Conservation (phyloP, 2,888 invertebrate genomes). For the Sphaeridia pumilis region DNA sequence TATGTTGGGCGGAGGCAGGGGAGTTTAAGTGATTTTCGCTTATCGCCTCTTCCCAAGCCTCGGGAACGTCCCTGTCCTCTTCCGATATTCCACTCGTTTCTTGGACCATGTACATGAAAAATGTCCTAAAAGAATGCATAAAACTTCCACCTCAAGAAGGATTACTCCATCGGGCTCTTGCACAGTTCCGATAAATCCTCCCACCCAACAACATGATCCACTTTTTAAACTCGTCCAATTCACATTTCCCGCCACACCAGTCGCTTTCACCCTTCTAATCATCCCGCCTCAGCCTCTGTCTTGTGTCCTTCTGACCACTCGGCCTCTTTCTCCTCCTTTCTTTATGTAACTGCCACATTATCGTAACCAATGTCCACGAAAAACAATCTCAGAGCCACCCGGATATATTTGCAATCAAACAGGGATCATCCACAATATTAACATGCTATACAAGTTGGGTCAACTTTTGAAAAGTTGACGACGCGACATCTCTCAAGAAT, state of each 20-base stretch:
- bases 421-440: too few relatives aligned
- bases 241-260: too few relatives aligned
- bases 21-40: conserved; percentile 20
- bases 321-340: too few relatives aligned
- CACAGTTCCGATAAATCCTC: background rate
- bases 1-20: background rate
- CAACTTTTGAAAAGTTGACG: too few relatives aligned
- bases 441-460: too few relatives aligned
- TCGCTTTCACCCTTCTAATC: background rate
- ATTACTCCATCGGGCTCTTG: conserved; percentile 9
- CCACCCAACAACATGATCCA: background rate
- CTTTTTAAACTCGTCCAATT: background rate
- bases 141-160: conserved; percentile 21
- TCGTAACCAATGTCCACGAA: too few relatives aligned
- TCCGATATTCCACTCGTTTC: conserved; percentile 19
- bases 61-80: conserved; percentile 10
- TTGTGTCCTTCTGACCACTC: background rate
- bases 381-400: too few relatives aligned
- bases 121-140: conserved; percentile 31
- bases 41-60: conserved; percentile 25
- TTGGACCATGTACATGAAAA: conserved; percentile 28
- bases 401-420: too few relatives aligned
- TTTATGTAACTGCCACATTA: too few relatives aligned
- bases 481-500: too few relatives aligned
- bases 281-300: background rate